Evolutionary conservation across 2,888 invertebrate species (phyloP).

Genomic region (Dendrolimus pini): DNA sequence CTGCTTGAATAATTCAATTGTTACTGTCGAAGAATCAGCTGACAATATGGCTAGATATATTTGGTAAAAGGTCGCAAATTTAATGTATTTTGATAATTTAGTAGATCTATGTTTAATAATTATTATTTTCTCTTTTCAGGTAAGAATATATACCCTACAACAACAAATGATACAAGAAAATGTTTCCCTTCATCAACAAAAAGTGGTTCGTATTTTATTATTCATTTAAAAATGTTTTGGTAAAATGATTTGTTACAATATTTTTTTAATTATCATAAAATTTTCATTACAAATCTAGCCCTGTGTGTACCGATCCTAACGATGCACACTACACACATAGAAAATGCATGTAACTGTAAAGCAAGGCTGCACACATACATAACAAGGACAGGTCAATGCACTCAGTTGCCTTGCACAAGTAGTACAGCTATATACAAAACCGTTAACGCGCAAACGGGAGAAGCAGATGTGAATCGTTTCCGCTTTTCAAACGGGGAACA

Average conservation of each 20-base stretch:
- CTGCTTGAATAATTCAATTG: too few species aligned
- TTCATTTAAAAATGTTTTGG: background rate
- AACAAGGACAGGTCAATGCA: conserved; percentile 77
- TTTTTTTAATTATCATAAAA: conserved; percentile 12
- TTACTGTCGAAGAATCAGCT: too few species aligned
- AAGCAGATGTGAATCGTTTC: conserved; percentile 31
- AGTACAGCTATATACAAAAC: conserved; percentile 37
- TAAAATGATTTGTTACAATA: too few species aligned
- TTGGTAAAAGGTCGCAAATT: too few species aligned
- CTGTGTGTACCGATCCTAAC: conserved; percentile 58
- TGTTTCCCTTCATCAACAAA: background rate
- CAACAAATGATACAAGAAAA: conserved; percentile 16
- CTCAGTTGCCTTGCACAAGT: conserved; percentile 71
- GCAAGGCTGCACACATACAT: conserved; percentile 71
- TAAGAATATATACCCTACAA: conserved; percentile 21
- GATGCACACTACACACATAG: conserved; percentile 60
- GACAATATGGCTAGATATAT: too few species aligned
- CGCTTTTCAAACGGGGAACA: conserved; percentile 38
- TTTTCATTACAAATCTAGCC: conserved; percentile 13
- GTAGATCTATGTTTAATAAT: too few species aligned
- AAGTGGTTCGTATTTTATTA: conserved; percentile 15
- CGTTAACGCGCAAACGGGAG: conserved; percentile 34
- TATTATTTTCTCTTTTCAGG: conserved; percentile 22
- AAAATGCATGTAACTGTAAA: conserved; percentile 61
- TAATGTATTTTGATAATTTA: too few species aligned